Evolutionary conservation across 2,888 invertebrate species (phyloP).

Genomic region (Acleris holmiana): DNA sequence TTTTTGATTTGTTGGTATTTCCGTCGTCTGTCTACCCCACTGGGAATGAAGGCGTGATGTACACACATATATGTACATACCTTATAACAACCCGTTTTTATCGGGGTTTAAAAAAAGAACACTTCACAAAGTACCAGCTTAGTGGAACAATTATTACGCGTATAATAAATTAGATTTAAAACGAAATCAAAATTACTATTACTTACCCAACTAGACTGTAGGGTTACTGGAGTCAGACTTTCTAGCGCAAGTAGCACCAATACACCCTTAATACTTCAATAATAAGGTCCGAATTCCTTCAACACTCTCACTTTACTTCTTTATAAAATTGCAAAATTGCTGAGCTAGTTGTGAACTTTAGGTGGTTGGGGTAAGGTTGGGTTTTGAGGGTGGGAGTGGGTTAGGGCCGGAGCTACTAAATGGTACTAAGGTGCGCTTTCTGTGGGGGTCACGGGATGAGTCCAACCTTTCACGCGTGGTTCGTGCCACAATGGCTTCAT

Average conservation of each 20-base stretch:
- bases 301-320: slow-evolving; percentile 50
- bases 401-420: slow-evolving; percentile 39
- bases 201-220: slow-evolving; percentile 45
- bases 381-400: slow-evolving; percentile 39
- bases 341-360: slow-evolving; percentile 6
- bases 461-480: slow-evolving; percentile 81
- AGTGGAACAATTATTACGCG: slow-evolving; percentile 20
- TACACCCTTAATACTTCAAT: slow-evolving; percentile 47
- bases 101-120: too few relatives aligned
- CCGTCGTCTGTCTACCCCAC: too few relatives aligned
- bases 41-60: too few relatives aligned
- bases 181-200: slow-evolving; percentile 44
- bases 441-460: slow-evolving; percentile 80
- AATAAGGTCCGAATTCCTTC: slow-evolving; percentile 54
- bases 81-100: too few relatives aligned
- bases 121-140: too few relatives aligned
- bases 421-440: slow-evolving; percentile 68
- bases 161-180: slow-evolving; percentile 35
- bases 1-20: too few relatives aligned
- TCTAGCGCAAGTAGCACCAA: slow-evolving; percentile 52
- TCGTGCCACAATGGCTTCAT: slow-evolving; percentile 68
- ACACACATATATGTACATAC: too few relatives aligned
- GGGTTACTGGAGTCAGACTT: slow-evolving; percentile 63
- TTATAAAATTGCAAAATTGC: slow-evolving; percentile 29
- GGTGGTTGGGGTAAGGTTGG: slow-evolving; percentile 38